Conservation (phyloP, 2,888 invertebrate species). For the Eupithecia centaureata region DNA sequence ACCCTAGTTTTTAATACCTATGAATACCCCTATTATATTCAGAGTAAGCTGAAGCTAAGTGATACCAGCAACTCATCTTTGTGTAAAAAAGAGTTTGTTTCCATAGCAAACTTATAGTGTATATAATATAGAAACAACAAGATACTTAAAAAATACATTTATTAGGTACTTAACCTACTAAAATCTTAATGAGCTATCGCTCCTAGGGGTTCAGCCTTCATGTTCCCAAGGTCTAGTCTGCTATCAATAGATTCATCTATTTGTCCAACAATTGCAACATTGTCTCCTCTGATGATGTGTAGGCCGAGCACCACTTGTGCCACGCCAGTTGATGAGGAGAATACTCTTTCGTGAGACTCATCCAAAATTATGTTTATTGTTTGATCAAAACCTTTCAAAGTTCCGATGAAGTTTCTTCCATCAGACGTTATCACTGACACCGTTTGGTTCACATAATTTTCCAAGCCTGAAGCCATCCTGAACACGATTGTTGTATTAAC, state of each 20-base stretch:
- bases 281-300: slow-evolving; percentile 99
- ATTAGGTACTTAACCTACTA: slow-evolving; percentile 46
- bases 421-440: slow-evolving; percentile 98
- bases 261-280: slow-evolving; percentile 95
- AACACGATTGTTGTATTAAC: not conserved
- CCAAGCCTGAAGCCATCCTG: slow-evolving; percentile 91
- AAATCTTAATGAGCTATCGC: slow-evolving; percentile 88
- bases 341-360: slow-evolving; percentile 99
- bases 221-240: slow-evolving; percentile 89
- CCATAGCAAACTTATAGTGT: not conserved
- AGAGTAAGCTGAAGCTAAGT: not conserved
- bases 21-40: not conserved
- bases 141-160: slow-evolving; percentile 52
- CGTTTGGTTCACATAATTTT: slow-evolving; percentile 94
- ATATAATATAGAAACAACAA: not conserved
- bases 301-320: slow-evolving; percentile 94
- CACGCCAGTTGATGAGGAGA: slow-evolving; percentile 95
- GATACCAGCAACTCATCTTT: not conserved
- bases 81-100: not conserved
- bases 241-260: slow-evolving; percentile 93
- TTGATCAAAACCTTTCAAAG: slow-evolving; percentile 99
- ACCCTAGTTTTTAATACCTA: not conserved
- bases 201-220: slow-evolving; percentile 93
- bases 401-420: slow-evolving; percentile 98
- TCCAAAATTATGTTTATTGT: slow-evolving; percentile 99